Evolutionary conservation across 2,797 vertebrate species (phyloP), one percentile per base, ranked within the genome.

Genomic region (Pseudomugil gertrudae): DNA sequence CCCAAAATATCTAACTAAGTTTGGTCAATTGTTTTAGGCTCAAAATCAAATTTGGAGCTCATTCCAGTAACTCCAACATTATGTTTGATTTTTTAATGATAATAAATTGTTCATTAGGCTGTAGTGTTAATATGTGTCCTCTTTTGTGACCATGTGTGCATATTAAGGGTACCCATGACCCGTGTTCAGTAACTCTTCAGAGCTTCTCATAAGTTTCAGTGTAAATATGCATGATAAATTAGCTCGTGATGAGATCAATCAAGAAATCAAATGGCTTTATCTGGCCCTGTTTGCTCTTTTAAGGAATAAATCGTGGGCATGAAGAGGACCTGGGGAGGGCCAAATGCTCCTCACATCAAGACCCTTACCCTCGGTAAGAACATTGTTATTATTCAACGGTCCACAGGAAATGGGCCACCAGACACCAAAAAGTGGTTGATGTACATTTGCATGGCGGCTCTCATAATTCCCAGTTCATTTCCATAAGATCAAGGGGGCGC

Each of bases 401-500:
- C 87, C 87, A 90, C 87, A 89, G 89, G 87, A 91, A 93, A 93
- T 91, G 84, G 87, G 89, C 92, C 91, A 93, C 90, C 91, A 92
- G 91, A 89, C 90, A 89, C 90, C 88, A 91, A 90, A 91, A 90
- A 92, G 92, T 93, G 92, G 89, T 86, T 92, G 88, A 90, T 91
- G 91, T 91, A 92, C 89, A 93, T 93, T 92, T 92, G 92, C 91
- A 93, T 92, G 91, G 85, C 86, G 63, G 81, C 88, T 88, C 89
- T 93, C 79, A 92, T 92, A 92, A 93, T 93, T 91, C 91, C 86
- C 81, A 72, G 87, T 92, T 92, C 87, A 92, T 93, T 93, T 93
- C 89, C 90, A 92, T 93, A 90, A 93, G 92, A 93, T 93, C 91
- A 93, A 93, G 87, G 89, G 87, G 84, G 78, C 60, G 76, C 88